phyloP scores from a whole-genome alignment of 2,113 vertebrate genomes.

The Xiphias gladius region DNA sequence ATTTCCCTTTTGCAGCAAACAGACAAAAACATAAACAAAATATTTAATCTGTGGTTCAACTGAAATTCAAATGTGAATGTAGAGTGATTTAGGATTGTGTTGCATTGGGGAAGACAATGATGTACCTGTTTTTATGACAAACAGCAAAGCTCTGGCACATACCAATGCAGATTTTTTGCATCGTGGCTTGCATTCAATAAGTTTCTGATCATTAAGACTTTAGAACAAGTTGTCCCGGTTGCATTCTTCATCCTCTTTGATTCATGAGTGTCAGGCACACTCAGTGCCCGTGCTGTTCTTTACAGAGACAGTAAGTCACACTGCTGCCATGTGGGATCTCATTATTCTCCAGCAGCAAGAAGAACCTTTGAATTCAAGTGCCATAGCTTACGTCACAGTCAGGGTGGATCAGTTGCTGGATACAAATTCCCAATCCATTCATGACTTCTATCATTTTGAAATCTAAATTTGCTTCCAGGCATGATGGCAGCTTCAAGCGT shows the following conservation, averaged over 20 bases:
- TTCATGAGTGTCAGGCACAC: constrained; percentile 18
- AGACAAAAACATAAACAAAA: constrained; percentile 28
- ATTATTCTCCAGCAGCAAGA: constrained; percentile 56
- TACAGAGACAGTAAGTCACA: constrained; percentile 34
- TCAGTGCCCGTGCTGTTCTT: constrained; percentile 45
- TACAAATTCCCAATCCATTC: background rate
- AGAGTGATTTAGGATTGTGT: background rate
- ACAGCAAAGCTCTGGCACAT: background rate
- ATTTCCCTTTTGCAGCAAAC: background rate
- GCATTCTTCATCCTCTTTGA: background rate
- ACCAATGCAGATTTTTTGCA: background rate
- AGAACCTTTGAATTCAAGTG: constrained; percentile 27
- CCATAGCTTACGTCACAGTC: constrained; percentile 12
- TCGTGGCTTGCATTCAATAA: background rate
- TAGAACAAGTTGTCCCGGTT: background rate
- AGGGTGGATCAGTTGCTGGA: constrained; percentile 6
- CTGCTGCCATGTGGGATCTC: constrained; percentile 63
- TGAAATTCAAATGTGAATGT: background rate
- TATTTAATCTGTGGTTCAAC: constrained; percentile 19
- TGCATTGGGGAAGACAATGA: background rate
- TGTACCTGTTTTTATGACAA: background rate
- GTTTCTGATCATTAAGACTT: constrained; percentile 28
- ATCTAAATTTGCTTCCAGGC: background rate
- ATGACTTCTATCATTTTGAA: constrained; percentile 19
- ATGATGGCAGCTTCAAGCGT: background rate